Conservation (phyloP, 2,113 vertebrate genomes). For the Piaya cayana region DNA sequence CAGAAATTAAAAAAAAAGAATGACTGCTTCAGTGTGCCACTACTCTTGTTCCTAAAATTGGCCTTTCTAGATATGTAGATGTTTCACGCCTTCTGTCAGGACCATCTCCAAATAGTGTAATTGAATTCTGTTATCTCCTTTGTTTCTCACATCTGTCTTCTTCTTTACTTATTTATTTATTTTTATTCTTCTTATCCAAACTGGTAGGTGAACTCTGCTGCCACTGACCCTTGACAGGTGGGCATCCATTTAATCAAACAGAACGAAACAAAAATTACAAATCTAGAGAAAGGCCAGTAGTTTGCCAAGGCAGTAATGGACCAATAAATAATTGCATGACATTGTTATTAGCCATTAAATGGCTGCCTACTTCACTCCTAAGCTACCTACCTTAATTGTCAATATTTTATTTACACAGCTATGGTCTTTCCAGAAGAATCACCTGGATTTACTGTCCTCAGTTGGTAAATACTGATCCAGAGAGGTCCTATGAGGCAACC, state of each 20-base stretch:
- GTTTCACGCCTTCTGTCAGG: conserved; percentile 47
- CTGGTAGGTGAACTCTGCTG: background rate
- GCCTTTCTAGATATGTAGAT: conserved; percentile 42
- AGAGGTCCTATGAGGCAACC: background rate
- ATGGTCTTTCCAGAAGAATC: background rate
- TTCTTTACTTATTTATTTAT: background rate
- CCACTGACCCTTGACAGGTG: background rate
- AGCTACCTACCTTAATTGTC: background rate
- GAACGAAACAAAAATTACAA: background rate
- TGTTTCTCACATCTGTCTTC: conserved; percentile 40
- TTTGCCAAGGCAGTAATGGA: background rate
- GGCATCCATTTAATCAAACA: background rate
- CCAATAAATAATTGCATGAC: background rate
- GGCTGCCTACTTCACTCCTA: background rate
- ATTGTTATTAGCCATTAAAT: background rate
- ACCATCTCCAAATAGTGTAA: conserved; percentile 67
- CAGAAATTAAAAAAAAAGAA: conserved; percentile 60
- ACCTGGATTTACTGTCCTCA: background rate
- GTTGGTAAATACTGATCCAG: background rate
- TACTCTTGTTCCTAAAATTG: conserved; percentile 12
- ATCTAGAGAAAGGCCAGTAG: background rate
- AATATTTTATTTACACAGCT: background rate
- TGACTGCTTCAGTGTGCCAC: conserved; percentile 61
- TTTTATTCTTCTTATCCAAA: background rate
- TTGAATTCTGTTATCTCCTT: conserved; percentile 63